Evolutionary conservation across 2,888 invertebrate species (phyloP), one percentile per base, ranked within the genome.

Genomic region (Nomada lathburiana): DNA sequence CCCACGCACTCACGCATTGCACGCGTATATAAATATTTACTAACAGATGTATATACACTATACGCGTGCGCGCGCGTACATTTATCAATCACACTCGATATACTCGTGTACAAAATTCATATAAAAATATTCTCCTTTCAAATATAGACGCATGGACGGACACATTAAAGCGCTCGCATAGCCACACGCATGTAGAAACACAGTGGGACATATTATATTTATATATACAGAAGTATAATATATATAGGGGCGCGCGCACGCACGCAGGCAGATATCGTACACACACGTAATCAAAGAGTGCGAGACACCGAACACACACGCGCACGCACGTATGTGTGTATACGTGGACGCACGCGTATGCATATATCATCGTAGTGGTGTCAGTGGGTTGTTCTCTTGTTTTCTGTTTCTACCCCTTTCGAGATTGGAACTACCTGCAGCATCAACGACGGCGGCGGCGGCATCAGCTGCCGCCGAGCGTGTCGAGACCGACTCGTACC

Each of bases 391-490:
- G 87, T 86, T 80, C 78, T 76, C 72, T 75, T 87, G 78, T 85
- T 85, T 65, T 63, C 80, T 65, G 69, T 81, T 79, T 59, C 74
- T 76, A 50, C 83, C 60, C 59, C 69, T 78, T 70, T 82, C 79
- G 82, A 64, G 76, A 80, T 62, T 74, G 82, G 72, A 73, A 83
- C 72, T 75, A 77, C 79, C 78, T 81, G 85, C 87, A 80, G 76
- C 78, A 85, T 83, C 76, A 79, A 52, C 80, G 86, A 76, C 87
- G 79, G 63, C 64, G 80, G 84, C 78, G 73, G 83, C 87, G 85
- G 87, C 86, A 86, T 74, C 74, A 82, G 86, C 87, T 87, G 86
- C 87, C 85, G 86, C 86, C 82, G 87, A 86, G 55, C 78, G 76
- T 83, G 83, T 76, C 72, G 75, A 77, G 52, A 74, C 50, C 68